Evolutionary conservation across 2,888 invertebrate species (phyloP), one percentile per base, ranked within the genome.

Genomic region (Callyntrura guangdongensis): DNA sequence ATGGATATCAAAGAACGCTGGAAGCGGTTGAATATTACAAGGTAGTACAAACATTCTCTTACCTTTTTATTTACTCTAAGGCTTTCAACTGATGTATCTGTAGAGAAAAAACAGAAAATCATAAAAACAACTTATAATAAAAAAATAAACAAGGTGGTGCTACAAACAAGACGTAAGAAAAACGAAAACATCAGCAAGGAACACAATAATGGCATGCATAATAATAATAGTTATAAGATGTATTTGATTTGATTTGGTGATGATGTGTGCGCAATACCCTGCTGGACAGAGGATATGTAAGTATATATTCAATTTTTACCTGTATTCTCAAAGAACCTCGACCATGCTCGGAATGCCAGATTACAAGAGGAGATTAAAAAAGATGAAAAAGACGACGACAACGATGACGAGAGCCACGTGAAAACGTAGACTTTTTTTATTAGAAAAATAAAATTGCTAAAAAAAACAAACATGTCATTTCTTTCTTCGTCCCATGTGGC

Each of bases 21-120:
- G 98, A 98, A 95, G 98, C 98, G 53, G 96, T 99, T 94, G 98
- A 99, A 95, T 97, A 97, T 95, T 98, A 97, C 95, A 98, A 98
- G 97, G 99, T 98, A 95, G 99, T 98, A 95, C 95, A 53, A 22
- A n/a, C 25, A 49, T 49, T 8, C 36, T 4, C 36, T 36, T 36
- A 36, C 36, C 3, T 36, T n/a, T 36, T 36, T 36, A 36, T 36
- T 36, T 36, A 36, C 36, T 36, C 36, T 36, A 36, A 36, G 36
- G 36, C 36, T 36, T 36, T 36, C 36, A 36, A 36, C 36, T 36
- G 6, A 36, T 36, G 36, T 36, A 36, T 36, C 6, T 36, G 6
- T 36, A 2, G 2, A 20, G 12, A 53, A 9, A 22, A 53, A 53
- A 49, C 45, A 27, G 4, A 64, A 53, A 27, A 56, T 82, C 20